A percentile compares a stretch with the other conserved stretches of the same genome.
phyloP scores from a whole-genome alignment of 2,113 vertebrate genomes.

The Gasterosteus aculeatus region DNA sequence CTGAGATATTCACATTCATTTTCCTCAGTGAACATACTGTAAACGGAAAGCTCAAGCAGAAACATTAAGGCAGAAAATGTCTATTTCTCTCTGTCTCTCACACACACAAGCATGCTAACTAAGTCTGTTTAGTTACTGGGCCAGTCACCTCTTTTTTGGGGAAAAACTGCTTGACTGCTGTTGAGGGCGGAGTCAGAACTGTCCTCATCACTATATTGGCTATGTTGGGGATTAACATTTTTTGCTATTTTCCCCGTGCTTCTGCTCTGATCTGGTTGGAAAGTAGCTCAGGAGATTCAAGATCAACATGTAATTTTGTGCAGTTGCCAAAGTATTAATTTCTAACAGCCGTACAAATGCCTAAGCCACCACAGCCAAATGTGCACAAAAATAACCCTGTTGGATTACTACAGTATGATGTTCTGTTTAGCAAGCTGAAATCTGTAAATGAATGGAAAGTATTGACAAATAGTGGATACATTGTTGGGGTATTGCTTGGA shows the following conservation, averaged over 20 bases:
- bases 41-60: constrained; percentile 55
- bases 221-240: constrained; percentile 45
- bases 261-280: constrained; percentile 64
- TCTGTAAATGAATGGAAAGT: neutral
- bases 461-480: no score
- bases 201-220: constrained; percentile 42
- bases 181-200: constrained; percentile 5
- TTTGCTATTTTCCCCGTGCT: constrained; percentile 39
- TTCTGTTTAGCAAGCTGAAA: neutral
- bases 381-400: constrained; percentile 26
- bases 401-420: constrained; percentile 1
- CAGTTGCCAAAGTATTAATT: constrained; percentile 65
- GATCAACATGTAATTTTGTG: constrained; percentile 61
- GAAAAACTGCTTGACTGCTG: neutral
- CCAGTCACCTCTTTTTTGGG: neutral
- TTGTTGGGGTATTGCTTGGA: neutral
- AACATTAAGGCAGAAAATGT: constrained; percentile 41
- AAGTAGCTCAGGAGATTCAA: constrained; percentile 66
- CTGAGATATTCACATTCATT: constrained; percentile 71
- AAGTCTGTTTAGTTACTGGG: neutral
- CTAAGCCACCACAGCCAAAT: constrained; percentile 36
- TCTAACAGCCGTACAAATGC: constrained; percentile 53
- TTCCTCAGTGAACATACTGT: constrained; percentile 50
- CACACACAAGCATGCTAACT: neutral
- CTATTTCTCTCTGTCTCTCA: neutral